Conservation (phyloP, 1,140 invertebrate species). For the Vanessa atalanta region DNA sequence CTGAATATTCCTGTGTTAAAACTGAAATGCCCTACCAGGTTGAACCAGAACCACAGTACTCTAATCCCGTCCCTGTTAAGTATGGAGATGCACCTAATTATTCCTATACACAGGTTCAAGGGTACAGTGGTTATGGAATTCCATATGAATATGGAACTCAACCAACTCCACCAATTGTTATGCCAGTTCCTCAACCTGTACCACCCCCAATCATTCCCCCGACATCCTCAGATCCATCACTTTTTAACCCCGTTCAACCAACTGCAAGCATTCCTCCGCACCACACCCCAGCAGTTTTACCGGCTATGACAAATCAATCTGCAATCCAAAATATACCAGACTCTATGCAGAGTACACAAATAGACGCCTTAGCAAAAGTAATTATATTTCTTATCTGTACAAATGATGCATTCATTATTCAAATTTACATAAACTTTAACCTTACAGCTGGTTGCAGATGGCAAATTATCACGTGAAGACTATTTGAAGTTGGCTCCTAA, state of each 20-base stretch:
- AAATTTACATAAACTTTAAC: slow-evolving; percentile 32
- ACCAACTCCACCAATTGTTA: slow-evolving; percentile 29
- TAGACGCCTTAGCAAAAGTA: slow-evolving; percentile 74
- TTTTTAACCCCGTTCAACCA: slow-evolving; percentile 29
- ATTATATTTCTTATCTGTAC: slow-evolving; percentile 44
- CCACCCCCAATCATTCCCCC: slow-evolving; percentile 42
- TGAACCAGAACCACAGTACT: slow-evolving; percentile 28
- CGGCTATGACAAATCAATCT: slow-evolving; percentile 11
- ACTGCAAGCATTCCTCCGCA: slow-evolving; percentile 43
- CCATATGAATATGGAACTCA: slow-evolving; percentile 50
- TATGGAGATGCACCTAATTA: slow-evolving; percentile 38
- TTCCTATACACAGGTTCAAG: slow-evolving; percentile 49
- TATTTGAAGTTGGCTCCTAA: slow-evolving; percentile 72
- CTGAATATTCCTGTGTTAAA: slow-evolving; percentile 29
- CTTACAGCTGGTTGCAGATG: slow-evolving; percentile 75
- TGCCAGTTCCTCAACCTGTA: slow-evolving; percentile 52
- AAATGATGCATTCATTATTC: neutral
- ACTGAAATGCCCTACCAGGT: slow-evolving; percentile 32
- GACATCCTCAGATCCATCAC: slow-evolving; percentile 12
- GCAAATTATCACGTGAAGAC: slow-evolving; percentile 72
- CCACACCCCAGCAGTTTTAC: slow-evolving; percentile 26
- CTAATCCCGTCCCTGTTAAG: slow-evolving; percentile 22
- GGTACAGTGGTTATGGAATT: slow-evolving; percentile 47
- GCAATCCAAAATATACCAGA: slow-evolving; percentile 16
- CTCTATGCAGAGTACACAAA: slow-evolving; percentile 34